Percentiles rank a stretch among this genome's conserved stretches.
phyloP scores from a whole-genome alignment of 1,140 invertebrate genomes.

The Cydia pomonella region DNA sequence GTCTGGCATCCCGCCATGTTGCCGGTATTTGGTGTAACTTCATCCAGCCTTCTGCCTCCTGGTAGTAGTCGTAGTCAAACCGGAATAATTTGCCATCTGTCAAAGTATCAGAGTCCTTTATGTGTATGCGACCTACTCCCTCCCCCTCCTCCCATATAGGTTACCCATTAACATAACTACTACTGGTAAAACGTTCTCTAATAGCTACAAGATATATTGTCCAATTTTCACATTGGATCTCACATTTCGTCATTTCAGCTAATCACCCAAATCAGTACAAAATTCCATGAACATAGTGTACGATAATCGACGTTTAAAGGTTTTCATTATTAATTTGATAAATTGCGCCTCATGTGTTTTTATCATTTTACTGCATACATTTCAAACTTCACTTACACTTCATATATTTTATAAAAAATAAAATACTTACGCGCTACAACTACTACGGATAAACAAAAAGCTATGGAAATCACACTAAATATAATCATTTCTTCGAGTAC shows the following conservation, averaged over 20 bases:
- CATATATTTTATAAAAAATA: background rate
- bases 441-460: background rate
- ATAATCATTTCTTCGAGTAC: background rate
- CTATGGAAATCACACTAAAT: background rate
- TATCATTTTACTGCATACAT: no score
- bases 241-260: no score
- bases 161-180: no score
- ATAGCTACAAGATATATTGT: no score
- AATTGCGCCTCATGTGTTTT: no score
- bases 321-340: no score
- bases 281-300: no score
- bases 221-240: no score
- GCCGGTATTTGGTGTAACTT: slow-evolving; percentile 51
- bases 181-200: background rate
- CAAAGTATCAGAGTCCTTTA: background rate
- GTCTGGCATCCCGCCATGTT: slow-evolving; percentile 50
- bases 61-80: slow-evolving; percentile 49
- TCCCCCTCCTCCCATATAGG: no score
- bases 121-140: no score
- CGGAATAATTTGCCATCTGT: slow-evolving; percentile 44
- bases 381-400: background rate
- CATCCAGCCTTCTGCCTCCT: slow-evolving; percentile 43
- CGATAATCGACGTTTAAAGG: no score
- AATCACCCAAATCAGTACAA: no score
- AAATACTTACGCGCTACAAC: background rate